Evolutionary conservation across 2,888 invertebrate genomes (phyloP).

Genomic region (Cheilosia scutellata): DNA sequence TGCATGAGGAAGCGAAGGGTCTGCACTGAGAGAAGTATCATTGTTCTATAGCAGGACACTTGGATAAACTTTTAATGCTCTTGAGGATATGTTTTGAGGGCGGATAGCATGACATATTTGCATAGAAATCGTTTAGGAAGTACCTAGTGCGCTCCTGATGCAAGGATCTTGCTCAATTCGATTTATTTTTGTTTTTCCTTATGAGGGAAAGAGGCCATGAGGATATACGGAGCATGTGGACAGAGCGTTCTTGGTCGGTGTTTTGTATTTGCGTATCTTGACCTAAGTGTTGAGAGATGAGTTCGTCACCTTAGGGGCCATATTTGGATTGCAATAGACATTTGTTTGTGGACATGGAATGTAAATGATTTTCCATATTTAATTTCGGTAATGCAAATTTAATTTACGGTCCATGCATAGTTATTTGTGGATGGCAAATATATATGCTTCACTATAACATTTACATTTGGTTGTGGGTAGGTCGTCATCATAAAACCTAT

Average conservation of each 20-base stretch:
- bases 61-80: conserved; percentile 63
- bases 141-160: conserved; percentile 17
- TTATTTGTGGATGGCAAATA: conserved; percentile 10
- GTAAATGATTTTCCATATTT: conserved; percentile 36
- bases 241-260: conserved; percentile 22
- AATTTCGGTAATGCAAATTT: conserved; percentile 46
- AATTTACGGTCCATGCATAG: conserved; percentile 21
- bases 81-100: conserved; percentile 58
- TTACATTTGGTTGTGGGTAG: too few relatives aligned
- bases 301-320: conserved; percentile 35
- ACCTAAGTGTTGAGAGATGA: conserved; percentile 51
- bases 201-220: background rate
- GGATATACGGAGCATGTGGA: background rate
- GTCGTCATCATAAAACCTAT: too few relatives aligned
- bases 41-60: conserved; percentile 49
- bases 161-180: conserved; percentile 41
- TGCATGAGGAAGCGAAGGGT: conserved; percentile 6
- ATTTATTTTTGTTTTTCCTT: conserved; percentile 60
- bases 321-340: conserved; percentile 19
- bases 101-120: conserved; percentile 43
- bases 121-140: conserved; percentile 69
- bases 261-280: conserved; percentile 37
- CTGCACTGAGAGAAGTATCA: conserved; percentile 34
- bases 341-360: conserved; percentile 22
- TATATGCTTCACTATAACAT: background rate